phyloP scores from a whole-genome alignment of 1,140 invertebrate species.

The Neodiprion pinetum region DNA sequence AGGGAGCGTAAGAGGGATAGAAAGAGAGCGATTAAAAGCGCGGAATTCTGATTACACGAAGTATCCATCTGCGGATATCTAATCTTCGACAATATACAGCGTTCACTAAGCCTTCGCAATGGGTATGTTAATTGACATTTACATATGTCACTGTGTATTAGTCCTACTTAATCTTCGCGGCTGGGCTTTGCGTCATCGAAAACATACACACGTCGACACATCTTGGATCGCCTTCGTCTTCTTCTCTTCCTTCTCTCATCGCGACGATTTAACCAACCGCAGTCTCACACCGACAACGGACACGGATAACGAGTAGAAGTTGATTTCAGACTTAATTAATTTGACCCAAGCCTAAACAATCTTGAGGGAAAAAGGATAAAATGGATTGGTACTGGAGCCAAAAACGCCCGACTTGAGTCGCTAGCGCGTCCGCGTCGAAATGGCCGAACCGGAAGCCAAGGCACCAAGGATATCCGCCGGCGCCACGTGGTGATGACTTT shows the following conservation, averaged over 20 bases:
- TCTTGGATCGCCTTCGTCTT: background rate
- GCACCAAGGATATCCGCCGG: background rate
- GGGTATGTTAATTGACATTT: slow-evolving; percentile 7
- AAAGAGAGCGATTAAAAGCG: too few relatives aligned
- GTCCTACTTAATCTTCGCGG: slow-evolving; percentile 1
- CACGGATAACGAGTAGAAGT: background rate
- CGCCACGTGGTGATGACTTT: background rate
- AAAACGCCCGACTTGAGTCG: too few relatives aligned
- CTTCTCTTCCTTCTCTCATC: background rate
- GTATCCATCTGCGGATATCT: too few relatives aligned
- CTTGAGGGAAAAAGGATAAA: too few relatives aligned
- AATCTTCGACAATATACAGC: background rate
- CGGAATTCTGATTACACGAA: too few relatives aligned
- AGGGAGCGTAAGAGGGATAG: too few relatives aligned
- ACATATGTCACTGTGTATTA: background rate
- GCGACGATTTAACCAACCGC: background rate
- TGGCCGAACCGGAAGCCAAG: background rate
- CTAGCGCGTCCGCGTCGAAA: too few relatives aligned
- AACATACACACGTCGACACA: background rate
- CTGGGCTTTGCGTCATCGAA: slow-evolving; percentile 1
- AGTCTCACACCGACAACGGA: background rate
- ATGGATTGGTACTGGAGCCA: too few relatives aligned
- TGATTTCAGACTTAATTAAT: background rate
- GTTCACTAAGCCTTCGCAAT: background rate
- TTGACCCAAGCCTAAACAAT: background rate